These are phyloP conservation scores for Heliothis subflexa DNA, from an alignment of 1,140 invertebrate species.

Conservation along the genomic window DNA sequence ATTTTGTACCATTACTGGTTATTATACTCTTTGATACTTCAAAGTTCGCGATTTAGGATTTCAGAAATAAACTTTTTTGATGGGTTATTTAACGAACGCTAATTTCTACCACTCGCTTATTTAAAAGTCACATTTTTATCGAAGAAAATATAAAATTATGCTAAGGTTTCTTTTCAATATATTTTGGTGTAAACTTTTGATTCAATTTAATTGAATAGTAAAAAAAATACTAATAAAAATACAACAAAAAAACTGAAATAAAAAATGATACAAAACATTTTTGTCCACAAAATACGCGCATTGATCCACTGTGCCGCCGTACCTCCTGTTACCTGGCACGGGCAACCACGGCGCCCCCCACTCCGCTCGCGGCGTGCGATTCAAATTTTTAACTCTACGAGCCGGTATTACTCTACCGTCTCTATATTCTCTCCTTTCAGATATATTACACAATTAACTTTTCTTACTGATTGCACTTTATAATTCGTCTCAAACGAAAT, in stretches of 20 bases:
- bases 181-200: no score
- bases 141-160: no score
- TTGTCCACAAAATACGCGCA: conserved; percentile 35
- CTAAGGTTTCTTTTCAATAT: no score
- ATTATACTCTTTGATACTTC: no score
- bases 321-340: conserved; percentile 85
- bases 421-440: conserved; percentile 46
- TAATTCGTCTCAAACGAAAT: conserved; percentile 9
- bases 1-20: background rate
- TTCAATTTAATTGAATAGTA: background rate
- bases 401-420: conserved; percentile 44
- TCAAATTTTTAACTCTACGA: conserved; percentile 73
- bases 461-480: conserved; percentile 4
- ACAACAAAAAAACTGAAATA: background rate
- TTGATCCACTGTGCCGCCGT: conserved; percentile 67
- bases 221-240: background rate
- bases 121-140: no score
- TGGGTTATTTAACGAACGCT: no score
- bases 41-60: no score
- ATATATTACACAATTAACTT: conserved; percentile 49
- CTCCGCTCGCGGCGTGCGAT: conserved; percentile 62
- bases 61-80: no score
- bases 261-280: conserved; percentile 7
- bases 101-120: no score
- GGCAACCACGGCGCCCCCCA: conserved; percentile 62